Percentiles rank a stretch among this genome's conserved stretches.
Evolutionary conservation across 2,888 invertebrate genomes (phyloP).

Genomic region (Dendrolimus houi): DNA sequence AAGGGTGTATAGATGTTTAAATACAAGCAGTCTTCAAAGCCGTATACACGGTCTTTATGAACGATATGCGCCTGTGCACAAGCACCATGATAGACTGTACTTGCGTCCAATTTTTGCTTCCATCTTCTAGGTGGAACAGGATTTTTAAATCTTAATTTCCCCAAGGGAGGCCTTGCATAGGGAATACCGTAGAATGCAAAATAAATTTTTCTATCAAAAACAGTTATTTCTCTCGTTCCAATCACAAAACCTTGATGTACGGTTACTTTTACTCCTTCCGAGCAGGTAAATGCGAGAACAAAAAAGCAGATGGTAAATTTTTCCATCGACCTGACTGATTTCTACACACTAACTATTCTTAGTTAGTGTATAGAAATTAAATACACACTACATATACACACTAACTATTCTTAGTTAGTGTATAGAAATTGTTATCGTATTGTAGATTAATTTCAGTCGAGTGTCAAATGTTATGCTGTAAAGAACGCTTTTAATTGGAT

Average conservation of each 20-base stretch:
- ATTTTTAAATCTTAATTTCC: constrained; percentile 52
- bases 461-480: constrained; percentile 29
- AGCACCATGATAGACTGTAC: constrained; percentile 55
- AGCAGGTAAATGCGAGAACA: not conserved
- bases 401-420: not conserved
- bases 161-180: constrained; percentile 50
- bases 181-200: constrained; percentile 61
- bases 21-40: constrained; percentile 79
- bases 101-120: constrained; percentile 74
- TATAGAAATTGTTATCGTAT: not conserved
- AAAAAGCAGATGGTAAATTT: not conserved
- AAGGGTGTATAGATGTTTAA: constrained; percentile 81
- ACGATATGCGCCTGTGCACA: constrained; percentile 79
- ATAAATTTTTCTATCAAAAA: constrained; percentile 39
- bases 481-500: constrained; percentile 5
- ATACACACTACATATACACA: no score
- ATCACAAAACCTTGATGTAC: constrained; percentile 43
- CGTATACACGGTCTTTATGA: constrained; percentile 48
- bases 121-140: constrained; percentile 50
- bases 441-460: constrained; percentile 25
- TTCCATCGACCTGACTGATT: not conserved
- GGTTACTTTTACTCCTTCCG: constrained; percentile 35
- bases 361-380: not conserved
- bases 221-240: constrained; percentile 35
- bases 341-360: not conserved